phyloP scores from a whole-genome alignment of 2,113 vertebrate species.

The Vidua macroura region DNA sequence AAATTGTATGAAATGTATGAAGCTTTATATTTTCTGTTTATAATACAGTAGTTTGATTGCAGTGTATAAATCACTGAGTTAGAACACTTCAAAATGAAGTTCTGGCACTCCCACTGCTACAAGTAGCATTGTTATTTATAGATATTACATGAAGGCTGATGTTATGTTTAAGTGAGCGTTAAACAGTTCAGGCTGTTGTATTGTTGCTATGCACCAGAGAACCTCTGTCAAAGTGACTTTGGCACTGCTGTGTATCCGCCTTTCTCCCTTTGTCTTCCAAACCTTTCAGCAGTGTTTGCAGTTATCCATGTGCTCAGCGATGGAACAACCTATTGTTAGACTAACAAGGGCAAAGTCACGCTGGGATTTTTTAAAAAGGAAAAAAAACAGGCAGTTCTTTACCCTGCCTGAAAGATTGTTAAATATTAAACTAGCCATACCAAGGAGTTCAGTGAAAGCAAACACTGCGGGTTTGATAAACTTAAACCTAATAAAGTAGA shows the following conservation, averaged over 20 bases:
- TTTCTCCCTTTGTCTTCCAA: constrained; percentile 47
- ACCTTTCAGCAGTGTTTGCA: constrained; percentile 33
- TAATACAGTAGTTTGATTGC: constrained; percentile 52
- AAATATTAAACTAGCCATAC: constrained; percentile 54
- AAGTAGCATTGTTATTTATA: constrained; percentile 71
- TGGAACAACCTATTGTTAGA: constrained; percentile 57
- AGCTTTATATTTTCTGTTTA: constrained; percentile 39
- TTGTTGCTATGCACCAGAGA: constrained; percentile 57
- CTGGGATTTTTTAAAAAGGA: background rate
- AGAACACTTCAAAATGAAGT: constrained; percentile 41
- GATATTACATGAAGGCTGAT: constrained; percentile 61
- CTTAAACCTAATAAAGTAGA: constrained; percentile 30
- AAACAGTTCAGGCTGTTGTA: constrained; percentile 62
- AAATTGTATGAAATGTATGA: background rate
- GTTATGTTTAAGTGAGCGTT: constrained; percentile 68
- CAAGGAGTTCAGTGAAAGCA: constrained; percentile 46
- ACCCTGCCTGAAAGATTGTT: constrained; percentile 41
- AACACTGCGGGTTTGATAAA: constrained; percentile 33
- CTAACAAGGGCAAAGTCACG: constrained; percentile 52
- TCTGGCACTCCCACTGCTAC: constrained; percentile 38
- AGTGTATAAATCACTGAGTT: constrained; percentile 37
- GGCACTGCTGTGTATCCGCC: background rate
- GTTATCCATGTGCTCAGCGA: constrained; percentile 57
- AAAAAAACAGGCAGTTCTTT: background rate
- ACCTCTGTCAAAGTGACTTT: constrained; percentile 60